phyloP scores from a whole-genome alignment of 2,797 vertebrate species.

The Rhynchotus rufescens region DNA sequence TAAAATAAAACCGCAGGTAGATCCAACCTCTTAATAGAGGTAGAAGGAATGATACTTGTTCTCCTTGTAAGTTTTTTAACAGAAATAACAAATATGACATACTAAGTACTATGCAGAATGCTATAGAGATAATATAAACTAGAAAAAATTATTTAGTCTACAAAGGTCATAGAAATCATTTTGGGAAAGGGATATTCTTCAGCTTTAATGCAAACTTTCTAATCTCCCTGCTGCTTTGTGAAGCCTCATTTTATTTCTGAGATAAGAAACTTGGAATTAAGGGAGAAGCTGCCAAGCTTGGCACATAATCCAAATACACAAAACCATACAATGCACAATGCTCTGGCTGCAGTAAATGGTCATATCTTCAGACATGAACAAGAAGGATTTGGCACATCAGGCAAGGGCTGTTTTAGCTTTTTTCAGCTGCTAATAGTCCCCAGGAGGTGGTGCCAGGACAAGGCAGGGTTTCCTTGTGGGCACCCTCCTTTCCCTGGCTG shows the following conservation, averaged over 20 bases:
- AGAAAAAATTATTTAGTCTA: neutral
- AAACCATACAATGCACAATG: neutral
- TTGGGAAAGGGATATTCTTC: neutral
- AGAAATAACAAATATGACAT: neutral
- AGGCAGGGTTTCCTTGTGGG: neutral
- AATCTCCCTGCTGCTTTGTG: neutral
- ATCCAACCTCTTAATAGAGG: neutral
- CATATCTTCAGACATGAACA: neutral
- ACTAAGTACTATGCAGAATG: neutral
- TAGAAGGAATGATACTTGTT: neutral
- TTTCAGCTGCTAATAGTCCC: neutral
- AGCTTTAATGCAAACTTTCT: neutral
- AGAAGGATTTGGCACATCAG: neutral
- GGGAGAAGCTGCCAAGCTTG: neutral
- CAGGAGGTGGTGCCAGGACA: neutral
- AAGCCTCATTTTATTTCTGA: neutral
- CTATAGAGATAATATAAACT: neutral
- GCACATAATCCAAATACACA: fast-evolving
- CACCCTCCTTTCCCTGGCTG: neutral
- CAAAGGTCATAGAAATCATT: neutral
- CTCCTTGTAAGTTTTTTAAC: neutral
- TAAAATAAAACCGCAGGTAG: neutral
- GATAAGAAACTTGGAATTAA: neutral
- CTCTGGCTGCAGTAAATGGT: neutral
- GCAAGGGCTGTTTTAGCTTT: neutral